A percentile compares a stretch with the other conserved stretches of the same genome.
Evolutionary conservation across 2,888 invertebrate species (phyloP).

Genomic region (Aleiodes alternator): DNA sequence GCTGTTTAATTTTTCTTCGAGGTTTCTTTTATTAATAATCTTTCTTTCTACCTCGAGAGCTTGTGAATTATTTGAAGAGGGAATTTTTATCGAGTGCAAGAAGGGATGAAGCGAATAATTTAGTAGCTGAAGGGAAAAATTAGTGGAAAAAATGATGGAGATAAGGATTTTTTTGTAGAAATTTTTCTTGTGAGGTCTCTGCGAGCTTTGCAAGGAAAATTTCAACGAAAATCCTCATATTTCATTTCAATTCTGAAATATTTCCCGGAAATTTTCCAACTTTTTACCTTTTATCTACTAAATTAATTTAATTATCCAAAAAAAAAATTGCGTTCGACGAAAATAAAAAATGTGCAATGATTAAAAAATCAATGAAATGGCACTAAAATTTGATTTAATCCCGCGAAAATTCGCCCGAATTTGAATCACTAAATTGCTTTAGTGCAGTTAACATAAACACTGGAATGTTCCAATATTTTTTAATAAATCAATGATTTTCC

Average conservation of each 20-base stretch:
- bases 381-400: slow-evolving; percentile 16
- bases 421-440: not conserved
- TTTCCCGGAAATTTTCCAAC: no score
- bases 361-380: slow-evolving; percentile 9
- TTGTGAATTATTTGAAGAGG: slow-evolving; percentile 13
- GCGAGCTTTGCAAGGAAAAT: no score
- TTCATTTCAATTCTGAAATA: no score
- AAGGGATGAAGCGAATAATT: not conserved
- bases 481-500: not conserved
- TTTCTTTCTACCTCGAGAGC: slow-evolving; percentile 3
- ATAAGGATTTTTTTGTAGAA: no score
- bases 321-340: no score
- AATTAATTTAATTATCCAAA: no score
- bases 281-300: no score
- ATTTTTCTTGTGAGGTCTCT: no score
- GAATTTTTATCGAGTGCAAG: not conserved
- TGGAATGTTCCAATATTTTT: slow-evolving; percentile 14
- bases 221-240: no score
- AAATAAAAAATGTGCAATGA: no score
- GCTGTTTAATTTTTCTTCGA: slow-evolving; percentile 8
- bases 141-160: no score
- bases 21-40: not conserved
- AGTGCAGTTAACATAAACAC: not conserved
- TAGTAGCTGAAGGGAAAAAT: not conserved
- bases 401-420: no score